Conservation (phyloP, 2,888 invertebrate species). For the Coremacera marginata region DNA sequence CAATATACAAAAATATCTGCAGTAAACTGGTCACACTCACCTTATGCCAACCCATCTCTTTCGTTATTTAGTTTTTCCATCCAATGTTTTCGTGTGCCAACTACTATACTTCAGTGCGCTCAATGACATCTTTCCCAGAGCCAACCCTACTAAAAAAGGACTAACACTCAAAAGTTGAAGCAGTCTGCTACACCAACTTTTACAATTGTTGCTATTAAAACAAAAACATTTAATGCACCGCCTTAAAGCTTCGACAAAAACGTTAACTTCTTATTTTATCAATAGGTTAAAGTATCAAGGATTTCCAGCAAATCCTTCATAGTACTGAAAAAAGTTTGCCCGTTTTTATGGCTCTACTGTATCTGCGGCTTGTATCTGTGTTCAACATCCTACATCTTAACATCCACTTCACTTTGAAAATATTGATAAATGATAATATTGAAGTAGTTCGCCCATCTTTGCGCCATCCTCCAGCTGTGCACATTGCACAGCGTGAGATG, state of each 20-base stretch:
- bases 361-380: not conserved
- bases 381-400: not conserved
- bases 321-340: not conserved
- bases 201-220: not conserved
- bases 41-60: not conserved
- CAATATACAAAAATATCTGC: not conserved
- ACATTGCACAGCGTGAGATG: slow-evolving; percentile 11
- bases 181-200: no score
- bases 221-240: not conserved
- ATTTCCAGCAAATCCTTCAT: slow-evolving; percentile 6
- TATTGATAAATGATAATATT: slow-evolving; percentile 38
- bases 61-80: not conserved
- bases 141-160: not conserved
- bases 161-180: no score
- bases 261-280: not conserved
- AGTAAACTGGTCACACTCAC: not conserved
- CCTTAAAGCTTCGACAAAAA: not conserved
- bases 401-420: slow-evolving; percentile 22
- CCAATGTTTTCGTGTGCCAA: slow-evolving; percentile 23
- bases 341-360: not conserved
- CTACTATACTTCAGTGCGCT: slow-evolving; percentile 19
- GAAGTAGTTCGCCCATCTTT: not conserved
- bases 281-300: slow-evolving; percentile 32
- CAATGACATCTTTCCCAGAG: slow-evolving; percentile 12
- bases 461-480: not conserved